Conservation (phyloP, 2,888 invertebrate species). For the Napeogenes sylphis region DNA sequence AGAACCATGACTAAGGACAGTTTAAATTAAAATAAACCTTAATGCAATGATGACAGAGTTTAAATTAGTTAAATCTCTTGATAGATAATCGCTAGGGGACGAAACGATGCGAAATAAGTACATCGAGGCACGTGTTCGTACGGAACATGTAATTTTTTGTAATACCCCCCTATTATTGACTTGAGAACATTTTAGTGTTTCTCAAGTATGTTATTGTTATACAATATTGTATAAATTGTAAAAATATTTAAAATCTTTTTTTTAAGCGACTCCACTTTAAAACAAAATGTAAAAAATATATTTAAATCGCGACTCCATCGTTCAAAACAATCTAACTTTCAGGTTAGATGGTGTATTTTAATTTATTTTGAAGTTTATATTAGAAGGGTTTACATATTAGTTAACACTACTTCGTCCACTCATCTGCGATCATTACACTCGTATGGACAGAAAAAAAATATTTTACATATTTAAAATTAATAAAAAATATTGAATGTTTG, state of each 20-base stretch:
- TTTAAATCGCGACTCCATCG: too few species aligned
- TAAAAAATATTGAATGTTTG: background rate
- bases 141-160: slow-evolving; percentile 60
- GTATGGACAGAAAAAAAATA: slow-evolving; percentile 40
- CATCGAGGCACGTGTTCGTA: slow-evolving; percentile 58
- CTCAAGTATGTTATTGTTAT: slow-evolving; percentile 46
- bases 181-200: slow-evolving; percentile 40
- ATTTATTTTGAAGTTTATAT: too few species aligned
- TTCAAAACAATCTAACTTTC: too few species aligned
- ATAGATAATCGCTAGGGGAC: slow-evolving; percentile 45
- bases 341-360: too few species aligned
- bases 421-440: slow-evolving; percentile 21
- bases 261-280: background rate
- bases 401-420: slow-evolving; percentile 44
- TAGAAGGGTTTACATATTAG: slow-evolving; percentile 42
- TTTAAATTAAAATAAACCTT: slow-evolving; percentile 10
- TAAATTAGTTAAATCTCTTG: slow-evolving; percentile 13
- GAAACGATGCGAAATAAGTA: slow-evolving; percentile 68
- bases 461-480: background rate
- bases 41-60: slow-evolving; percentile 13
- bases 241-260: too few species aligned
- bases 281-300: too few species aligned
- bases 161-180: slow-evolving; percentile 44
- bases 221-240: slow-evolving; percentile 14
- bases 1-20: background rate